These are phyloP conservation scores for Vombatus ursinus DNA, from an alignment of 2,113 vertebrate species.

Conservation along the genomic window DNA sequence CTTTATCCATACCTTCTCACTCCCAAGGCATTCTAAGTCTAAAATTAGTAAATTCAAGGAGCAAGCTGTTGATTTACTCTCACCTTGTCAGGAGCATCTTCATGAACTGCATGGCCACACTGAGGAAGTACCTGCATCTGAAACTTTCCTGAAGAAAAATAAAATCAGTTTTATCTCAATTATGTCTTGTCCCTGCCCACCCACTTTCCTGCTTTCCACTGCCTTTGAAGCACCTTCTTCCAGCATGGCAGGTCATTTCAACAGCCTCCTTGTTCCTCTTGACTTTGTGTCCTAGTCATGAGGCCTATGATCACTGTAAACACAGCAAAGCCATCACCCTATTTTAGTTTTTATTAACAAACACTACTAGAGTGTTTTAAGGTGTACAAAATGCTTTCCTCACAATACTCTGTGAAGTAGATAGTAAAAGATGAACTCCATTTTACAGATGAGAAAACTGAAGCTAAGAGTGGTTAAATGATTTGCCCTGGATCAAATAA, in stretches of 20 bases:
- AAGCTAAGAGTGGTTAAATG: slow-evolving; percentile 25
- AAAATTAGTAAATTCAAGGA: not conserved
- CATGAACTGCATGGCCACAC: slow-evolving; percentile 98
- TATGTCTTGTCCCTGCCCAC: not conserved
- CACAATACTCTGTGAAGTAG: not conserved
- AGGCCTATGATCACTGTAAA: slow-evolving; percentile 13
- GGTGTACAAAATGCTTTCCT: not conserved
- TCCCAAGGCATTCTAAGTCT: not conserved
- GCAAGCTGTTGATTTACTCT: slow-evolving; percentile 38
- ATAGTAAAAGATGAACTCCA: not conserved
- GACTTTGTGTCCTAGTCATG: not conserved
- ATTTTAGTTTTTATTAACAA: not conserved
- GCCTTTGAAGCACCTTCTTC: not conserved
- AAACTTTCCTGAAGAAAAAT: slow-evolving; percentile 91
- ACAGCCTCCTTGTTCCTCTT: not conserved
- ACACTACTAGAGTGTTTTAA: not conserved
- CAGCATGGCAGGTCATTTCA: not conserved
- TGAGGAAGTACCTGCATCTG: slow-evolving; percentile 99
- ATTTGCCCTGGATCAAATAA: slow-evolving; percentile 1
- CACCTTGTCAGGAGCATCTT: slow-evolving; percentile 98
- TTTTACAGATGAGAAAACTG: slow-evolving; percentile 1
- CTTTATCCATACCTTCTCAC: not conserved
- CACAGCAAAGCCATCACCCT: not conserved
- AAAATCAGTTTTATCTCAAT: slow-evolving; percentile 34
- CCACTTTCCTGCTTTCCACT: not conserved